Percentiles rank a stretch among this genome's conserved stretches.
phyloP scores from a whole-genome alignment of 2,888 invertebrate species.

The Phania funesta region DNA sequence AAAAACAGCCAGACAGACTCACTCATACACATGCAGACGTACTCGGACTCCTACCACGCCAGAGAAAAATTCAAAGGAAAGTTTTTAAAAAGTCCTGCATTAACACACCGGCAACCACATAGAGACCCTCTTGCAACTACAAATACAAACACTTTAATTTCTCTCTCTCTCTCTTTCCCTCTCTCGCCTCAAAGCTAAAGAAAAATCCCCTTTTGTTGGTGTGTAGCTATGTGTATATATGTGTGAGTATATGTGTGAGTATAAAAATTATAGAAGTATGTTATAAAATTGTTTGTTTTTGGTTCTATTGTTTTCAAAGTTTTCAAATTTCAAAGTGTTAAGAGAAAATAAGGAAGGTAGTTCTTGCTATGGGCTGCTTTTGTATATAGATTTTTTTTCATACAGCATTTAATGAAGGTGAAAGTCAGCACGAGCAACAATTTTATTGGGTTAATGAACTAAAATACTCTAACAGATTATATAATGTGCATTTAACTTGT shows the following conservation, averaged over 20 bases:
- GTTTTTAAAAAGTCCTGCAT: slow-evolving; percentile 8
- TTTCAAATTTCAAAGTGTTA: background rate
- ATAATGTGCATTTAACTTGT: background rate
- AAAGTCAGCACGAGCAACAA: slow-evolving; percentile 34
- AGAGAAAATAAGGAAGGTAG: background rate
- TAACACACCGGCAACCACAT: background rate
- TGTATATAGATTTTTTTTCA: slow-evolving; percentile 6
- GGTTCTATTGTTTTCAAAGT: slow-evolving; percentile 33
- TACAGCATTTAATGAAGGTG: slow-evolving; percentile 37
- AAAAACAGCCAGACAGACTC: background rate
- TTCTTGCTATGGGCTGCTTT: slow-evolving; percentile 6
- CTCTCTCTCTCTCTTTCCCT: too few relatives aligned
- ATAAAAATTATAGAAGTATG: slow-evolving; percentile 16
- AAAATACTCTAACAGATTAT: background rate
- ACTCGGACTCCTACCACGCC: background rate
- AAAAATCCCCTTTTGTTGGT: background rate
- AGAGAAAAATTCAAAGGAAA: slow-evolving; percentile 12
- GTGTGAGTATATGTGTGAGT: background rate
- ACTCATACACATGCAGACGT: background rate
- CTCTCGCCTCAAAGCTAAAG: slow-evolving; percentile 11
- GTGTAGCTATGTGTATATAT: background rate
- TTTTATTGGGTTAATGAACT: slow-evolving; percentile 44
- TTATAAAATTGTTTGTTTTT: slow-evolving; percentile 9
- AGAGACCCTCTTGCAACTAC: background rate
- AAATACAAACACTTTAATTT: background rate